Conservation (phyloP, 2,113 vertebrate species). For the Osmerus mordax region DNA sequence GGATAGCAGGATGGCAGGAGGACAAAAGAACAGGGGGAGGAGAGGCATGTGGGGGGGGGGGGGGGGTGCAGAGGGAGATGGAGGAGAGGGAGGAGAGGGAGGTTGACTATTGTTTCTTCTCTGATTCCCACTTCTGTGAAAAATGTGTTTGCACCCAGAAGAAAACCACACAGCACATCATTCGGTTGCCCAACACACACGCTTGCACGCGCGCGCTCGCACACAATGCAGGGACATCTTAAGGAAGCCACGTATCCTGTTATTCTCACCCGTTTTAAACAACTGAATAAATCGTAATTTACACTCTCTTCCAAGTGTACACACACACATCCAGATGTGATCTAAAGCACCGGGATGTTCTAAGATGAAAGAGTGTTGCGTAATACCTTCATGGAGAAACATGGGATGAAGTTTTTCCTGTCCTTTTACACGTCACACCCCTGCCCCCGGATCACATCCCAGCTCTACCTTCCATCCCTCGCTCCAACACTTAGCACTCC, state of each 20-base stretch:
- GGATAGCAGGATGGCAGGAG: background rate
- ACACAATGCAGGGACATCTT: constrained; percentile 19
- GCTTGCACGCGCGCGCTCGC: constrained; percentile 42
- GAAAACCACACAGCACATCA: constrained; percentile 12
- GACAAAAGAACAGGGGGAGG: constrained; percentile 45
- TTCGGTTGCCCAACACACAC: constrained; percentile 8
- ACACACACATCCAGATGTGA: too few species aligned
- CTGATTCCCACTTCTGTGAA: constrained; percentile 28
- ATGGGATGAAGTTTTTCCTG: background rate
- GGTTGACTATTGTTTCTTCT: constrained; percentile 15
- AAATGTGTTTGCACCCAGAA: constrained; percentile 52
- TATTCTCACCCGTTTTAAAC: constrained; percentile 35
- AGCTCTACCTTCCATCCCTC: constrained; percentile 24
- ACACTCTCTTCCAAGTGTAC: too few species aligned
- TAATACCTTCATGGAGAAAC: too few species aligned
- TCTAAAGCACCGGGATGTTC: too few species aligned
- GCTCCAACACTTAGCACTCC: constrained; percentile 41
- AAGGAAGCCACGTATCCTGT: constrained; percentile 65
- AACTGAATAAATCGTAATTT: too few species aligned
- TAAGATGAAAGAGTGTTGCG: too few species aligned
- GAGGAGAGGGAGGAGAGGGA: background rate
- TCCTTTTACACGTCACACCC: too few species aligned
- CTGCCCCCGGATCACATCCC: constrained; percentile 34
- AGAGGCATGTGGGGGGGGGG: too few species aligned
- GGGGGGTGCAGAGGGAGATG: too few species aligned